Evolutionary conservation across 2,888 invertebrate genomes (phyloP).

Genomic region (Drosophila barbarae): DNA sequence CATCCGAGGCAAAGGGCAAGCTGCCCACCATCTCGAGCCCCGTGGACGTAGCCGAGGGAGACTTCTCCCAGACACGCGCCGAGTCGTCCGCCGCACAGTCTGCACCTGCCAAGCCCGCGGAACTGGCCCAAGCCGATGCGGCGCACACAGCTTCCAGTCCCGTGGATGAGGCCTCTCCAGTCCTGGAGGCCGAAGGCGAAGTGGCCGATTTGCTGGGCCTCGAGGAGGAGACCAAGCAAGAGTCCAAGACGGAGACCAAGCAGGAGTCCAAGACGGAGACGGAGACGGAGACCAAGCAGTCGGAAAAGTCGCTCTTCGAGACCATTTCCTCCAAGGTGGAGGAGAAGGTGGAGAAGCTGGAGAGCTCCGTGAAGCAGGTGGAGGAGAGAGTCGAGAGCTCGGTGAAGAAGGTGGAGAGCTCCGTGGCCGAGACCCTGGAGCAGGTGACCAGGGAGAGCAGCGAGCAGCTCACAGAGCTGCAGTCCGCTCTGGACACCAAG

Average conservation of each 20-base stretch:
- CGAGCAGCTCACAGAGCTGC: conserved; percentile 32
- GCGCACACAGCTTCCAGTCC: conserved; percentile 65
- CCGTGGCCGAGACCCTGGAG: conserved; percentile 35
- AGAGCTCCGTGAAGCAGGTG: conserved; percentile 3
- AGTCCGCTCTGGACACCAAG: conserved; percentile 35
- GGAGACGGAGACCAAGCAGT: conserved; percentile 1
- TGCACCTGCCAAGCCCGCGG: conserved; percentile 53
- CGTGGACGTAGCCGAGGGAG: conserved; percentile 68
- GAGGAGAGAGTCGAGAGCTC: conserved; percentile 16
- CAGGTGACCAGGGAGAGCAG: conserved; percentile 42
- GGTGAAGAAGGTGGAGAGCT: conserved; percentile 43
- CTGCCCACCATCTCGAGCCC: conserved; percentile 64
- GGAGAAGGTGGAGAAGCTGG: conserved; percentile 4
- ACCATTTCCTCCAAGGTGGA: conserved; percentile 19
- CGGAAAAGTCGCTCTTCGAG: conserved; percentile 7
- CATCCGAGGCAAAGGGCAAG: conserved; percentile 23
- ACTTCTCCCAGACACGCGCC: conserved; percentile 39
- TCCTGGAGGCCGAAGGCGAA: conserved; percentile 27
- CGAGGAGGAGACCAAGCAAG: neutral
- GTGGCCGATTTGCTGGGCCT: conserved; percentile 17
- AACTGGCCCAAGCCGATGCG: conserved; percentile 44
- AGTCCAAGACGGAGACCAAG: neutral
- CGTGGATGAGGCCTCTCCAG: conserved; percentile 52
- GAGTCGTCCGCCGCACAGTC: conserved; percentile 5
- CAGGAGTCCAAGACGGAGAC: neutral